Evolutionary conservation across 1,140 invertebrate genomes (phyloP).

Genomic region (Ridgeia piscesae): DNA sequence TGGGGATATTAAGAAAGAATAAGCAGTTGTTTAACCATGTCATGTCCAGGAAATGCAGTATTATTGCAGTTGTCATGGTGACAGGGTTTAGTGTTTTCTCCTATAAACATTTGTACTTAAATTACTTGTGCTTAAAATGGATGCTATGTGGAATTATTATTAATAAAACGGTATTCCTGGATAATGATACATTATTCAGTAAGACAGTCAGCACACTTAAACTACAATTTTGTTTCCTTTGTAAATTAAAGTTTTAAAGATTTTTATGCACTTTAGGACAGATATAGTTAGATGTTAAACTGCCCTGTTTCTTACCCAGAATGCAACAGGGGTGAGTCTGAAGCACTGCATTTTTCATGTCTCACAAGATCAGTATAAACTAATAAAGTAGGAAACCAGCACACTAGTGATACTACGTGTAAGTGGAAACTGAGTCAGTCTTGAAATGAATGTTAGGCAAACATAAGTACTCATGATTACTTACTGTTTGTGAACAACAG

Average conservation of each 20-base stretch:
- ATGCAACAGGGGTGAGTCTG: background rate
- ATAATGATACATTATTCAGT: background rate
- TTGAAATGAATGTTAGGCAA: too few species aligned
- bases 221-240: background rate
- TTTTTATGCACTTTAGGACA: background rate
- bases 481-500: too few species aligned
- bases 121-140: background rate
- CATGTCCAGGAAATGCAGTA: background rate
- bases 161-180: background rate
- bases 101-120: background rate
- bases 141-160: background rate
- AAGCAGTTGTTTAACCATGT: background rate
- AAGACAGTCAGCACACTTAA: background rate
- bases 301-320: background rate
- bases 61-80: background rate
- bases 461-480: too few species aligned
- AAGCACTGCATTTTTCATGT: background rate
- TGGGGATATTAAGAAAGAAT: background rate
- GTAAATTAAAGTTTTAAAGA: background rate
- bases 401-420: background rate
- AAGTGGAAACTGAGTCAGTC: too few species aligned
- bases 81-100: background rate
- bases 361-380: background rate
- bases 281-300: background rate
- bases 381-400: background rate